Evolutionary conservation across 2,888 invertebrate species (phyloP), one percentile per base, ranked within the genome.

Genomic region (Gymnocheta viridis): DNA sequence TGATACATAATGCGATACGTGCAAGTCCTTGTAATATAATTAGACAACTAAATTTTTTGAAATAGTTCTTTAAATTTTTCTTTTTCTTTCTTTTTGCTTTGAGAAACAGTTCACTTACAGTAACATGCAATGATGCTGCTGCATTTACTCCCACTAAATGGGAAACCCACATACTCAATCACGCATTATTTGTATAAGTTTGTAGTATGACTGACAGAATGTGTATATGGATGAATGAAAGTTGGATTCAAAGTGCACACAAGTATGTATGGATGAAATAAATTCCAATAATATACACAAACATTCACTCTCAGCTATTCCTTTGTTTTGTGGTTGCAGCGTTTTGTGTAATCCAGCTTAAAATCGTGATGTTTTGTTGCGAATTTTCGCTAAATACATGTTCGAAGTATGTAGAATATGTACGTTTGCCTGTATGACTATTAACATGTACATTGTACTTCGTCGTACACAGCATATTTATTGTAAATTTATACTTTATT

Each of bases 401-500:
- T 41, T 58, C 27, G 19, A 41, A 62, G 5, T 10, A 10, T 12
- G 24, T 24, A 14, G n/a, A n/a, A n/a, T 24, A 2, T 5, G 51
- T 14, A 24, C 6, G 51, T 19, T 7, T 47, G 7, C 32, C 32
- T 10, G 41, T 22, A 27, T 56, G 41, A 38, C 24, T 41, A 69
- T 29, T 44, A 56, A 29, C 3, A n/a, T 29, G 10, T 24, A 24
- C 19, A 29, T 47, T 32, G 72, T 22, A 32, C 17, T 44, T 9
- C 32, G 14, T 19, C n/a, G 4, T 14, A 38, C 14, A 62, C 32
- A 29, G 24, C 14, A 19, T 64, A 44, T 74, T 73, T 51, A 24
- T 73, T 66, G 76, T 76, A 66, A 76, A 32, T 62, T 62, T 70
- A 78, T 78, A 54, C 60, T 47, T 24, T 41, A 44, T 62, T 70